Evolutionary conservation across 1,140 invertebrate genomes (phyloP), one percentile per base, ranked within the genome.

Genomic region (Eriosoma lanigerum): DNA sequence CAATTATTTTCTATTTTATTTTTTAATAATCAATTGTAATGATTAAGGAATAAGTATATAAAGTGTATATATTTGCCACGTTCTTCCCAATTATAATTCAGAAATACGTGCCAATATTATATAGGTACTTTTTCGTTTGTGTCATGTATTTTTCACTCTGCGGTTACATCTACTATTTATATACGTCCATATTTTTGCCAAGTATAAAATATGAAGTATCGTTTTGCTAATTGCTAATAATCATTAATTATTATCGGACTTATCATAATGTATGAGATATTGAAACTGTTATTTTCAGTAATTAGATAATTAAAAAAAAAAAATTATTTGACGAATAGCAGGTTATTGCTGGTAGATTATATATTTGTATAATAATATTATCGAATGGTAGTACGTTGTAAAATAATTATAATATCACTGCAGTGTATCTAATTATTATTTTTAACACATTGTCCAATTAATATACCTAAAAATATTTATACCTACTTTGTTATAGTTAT

Each of bases 341-440:
- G 21, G 12, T 26, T 13, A 21, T 58, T 13, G 21, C 24, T 26
- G 24, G 21, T 24, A 58, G 56, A 15, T 24, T 15, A 24, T 58
- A 58, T 5, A 26, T n/a, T 58, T 58, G 10, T 58, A 24, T 13
- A 13, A 26, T 5, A 58, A 10, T 58, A 58, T 24, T n/a, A n/a
- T n/a, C n/a, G n/a, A n/a, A n/a, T n/a, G n/a, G n/a, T n/a, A n/a
- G n/a, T 24, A 15, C 13, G 6, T 58, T 58, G 15, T 58, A 58
- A 58, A 24, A 26, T 6, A 21, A 24, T 56, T 58, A 64, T n/a
- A n/a, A n/a, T n/a, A n/a, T n/a, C n/a, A n/a, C n/a, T n/a, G n/a
- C n/a, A n/a, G n/a, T n/a, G n/a, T n/a, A n/a, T n/a, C n/a, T 64
- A 64, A 64, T 64, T 24, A 68, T 68, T 3, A 68, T 26, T 68